phyloP scores from a whole-genome alignment of 2,113 vertebrate species.

The Austrofundulus limnaeus region DNA sequence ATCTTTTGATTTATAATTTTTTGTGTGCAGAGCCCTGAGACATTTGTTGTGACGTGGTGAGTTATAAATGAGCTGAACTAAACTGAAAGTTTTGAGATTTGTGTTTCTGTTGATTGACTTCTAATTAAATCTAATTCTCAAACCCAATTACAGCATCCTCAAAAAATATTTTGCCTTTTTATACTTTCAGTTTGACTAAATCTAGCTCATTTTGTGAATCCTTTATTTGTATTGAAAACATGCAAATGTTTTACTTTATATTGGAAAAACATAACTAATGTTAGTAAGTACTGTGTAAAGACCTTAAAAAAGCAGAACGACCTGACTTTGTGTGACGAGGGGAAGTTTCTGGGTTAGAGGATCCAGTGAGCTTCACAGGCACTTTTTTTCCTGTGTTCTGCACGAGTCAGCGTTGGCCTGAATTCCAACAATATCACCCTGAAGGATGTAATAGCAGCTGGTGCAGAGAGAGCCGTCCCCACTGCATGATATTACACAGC shows the following conservation, averaged over 20 bases:
- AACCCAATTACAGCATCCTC: too few relatives aligned
- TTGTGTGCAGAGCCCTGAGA: too few relatives aligned
- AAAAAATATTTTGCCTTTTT: too few relatives aligned
- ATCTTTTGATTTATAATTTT: too few relatives aligned
- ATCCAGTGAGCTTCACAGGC: constrained; percentile 50
- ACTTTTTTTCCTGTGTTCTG: constrained; percentile 52
- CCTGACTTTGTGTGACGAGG: constrained; percentile 14
- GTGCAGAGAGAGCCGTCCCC: constrained; percentile 26
- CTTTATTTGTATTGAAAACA: neutral
- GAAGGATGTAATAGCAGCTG: constrained; percentile 68
- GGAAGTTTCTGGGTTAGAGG: constrained; percentile 61
- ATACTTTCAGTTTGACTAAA: neutral
- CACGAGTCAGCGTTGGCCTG: constrained; percentile 73
- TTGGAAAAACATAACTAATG: neutral
- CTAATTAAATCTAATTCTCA: too few relatives aligned
- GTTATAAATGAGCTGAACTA: too few relatives aligned
- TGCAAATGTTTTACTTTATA: neutral
- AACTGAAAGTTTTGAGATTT: too few relatives aligned
- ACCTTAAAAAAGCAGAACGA: constrained; percentile 10
- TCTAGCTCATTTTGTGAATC: neutral
- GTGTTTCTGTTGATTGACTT: too few relatives aligned
- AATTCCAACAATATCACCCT: constrained; percentile 69
- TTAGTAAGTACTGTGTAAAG: neutral
- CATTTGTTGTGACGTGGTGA: too few relatives aligned
- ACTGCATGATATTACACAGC: constrained; percentile 54